Conservation (phyloP, 1,140 invertebrate species). For the Temnothorax nylanderi region DNA sequence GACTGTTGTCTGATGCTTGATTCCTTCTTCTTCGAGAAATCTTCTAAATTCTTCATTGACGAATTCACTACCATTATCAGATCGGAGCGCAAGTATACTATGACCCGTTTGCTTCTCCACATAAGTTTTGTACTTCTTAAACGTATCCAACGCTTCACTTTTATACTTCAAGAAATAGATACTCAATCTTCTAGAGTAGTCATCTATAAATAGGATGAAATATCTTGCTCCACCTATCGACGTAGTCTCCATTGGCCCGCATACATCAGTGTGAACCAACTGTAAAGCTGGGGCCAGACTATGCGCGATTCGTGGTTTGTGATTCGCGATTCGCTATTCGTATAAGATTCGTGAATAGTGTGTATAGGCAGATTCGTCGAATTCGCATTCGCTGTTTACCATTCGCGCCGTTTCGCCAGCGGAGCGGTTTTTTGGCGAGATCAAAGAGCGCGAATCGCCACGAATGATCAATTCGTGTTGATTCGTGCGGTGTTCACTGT, state of each 20-base stretch:
- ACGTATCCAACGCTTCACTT: background rate
- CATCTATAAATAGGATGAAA: background rate
- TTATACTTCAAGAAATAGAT: conserved; percentile 3
- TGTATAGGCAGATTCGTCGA: no score
- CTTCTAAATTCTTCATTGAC: conserved; percentile 57
- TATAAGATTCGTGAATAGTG: no score
- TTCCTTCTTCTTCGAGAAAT: conserved; percentile 58
- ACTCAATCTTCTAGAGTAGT: background rate
- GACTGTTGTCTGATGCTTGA: conserved; percentile 68
- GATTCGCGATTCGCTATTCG: no score
- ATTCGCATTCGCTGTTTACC: no score
- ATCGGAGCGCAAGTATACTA: conserved; percentile 33
- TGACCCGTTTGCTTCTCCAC: conserved; percentile 59
- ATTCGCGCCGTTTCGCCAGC: no score
- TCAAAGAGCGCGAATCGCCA: no score
- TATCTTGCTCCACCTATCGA: background rate
- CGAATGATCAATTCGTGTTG: no score
- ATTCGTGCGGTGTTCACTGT: no score
- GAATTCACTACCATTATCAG: background rate
- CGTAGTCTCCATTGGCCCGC: background rate
- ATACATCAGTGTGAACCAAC: background rate
- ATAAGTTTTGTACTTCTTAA: conserved; percentile 32
- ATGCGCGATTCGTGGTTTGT: no score
- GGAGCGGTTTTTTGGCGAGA: no score
- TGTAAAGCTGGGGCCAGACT: no score